A percentile compares a stretch with the other conserved stretches of the same genome.
Conservation (phyloP, 2,888 invertebrate species). For the Nyleta sp. region DNA sequence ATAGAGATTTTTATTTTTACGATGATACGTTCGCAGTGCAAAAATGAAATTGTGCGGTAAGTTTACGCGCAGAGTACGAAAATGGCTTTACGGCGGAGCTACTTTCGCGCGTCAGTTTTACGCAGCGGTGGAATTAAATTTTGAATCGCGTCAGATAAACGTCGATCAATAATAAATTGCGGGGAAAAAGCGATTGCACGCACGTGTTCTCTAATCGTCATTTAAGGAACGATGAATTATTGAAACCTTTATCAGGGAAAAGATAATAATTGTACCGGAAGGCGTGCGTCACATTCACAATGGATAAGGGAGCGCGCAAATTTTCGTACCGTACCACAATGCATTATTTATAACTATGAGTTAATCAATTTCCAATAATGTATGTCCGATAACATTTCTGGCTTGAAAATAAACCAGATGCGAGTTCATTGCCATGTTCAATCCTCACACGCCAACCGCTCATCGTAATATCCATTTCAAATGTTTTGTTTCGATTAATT, state of each 20-base stretch:
- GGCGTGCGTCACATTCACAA: constrained; percentile 6
- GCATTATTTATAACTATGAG: constrained; percentile 35
- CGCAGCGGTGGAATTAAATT: constrained; percentile 13
- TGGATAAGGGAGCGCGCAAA: constrained; percentile 20
- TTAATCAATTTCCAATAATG: constrained; percentile 55
- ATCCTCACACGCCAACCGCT: no score
- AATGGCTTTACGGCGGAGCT: constrained; percentile 18
- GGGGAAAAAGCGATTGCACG: neutral
- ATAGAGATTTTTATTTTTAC: constrained; percentile 23
- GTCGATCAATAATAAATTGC: constrained; percentile 14
- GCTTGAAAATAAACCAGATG: constrained; percentile 3
- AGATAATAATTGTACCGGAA: constrained; percentile 32
- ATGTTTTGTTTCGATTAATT: no score
- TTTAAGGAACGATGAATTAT: constrained; percentile 42
- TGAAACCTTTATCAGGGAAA: constrained; percentile 30
- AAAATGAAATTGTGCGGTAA: constrained; percentile 23
- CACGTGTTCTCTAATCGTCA: constrained; percentile 32
- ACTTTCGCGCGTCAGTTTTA: constrained; percentile 1
- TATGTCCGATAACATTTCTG: constrained; percentile 3
- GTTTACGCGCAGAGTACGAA: constrained; percentile 15
- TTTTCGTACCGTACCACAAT: constrained; percentile 31
- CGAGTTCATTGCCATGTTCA: neutral
- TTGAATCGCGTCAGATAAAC: constrained; percentile 6
- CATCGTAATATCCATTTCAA: no score
- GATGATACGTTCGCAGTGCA: constrained; percentile 8